Conservation (phyloP, 2,113 vertebrate genomes). For the Speoplatyrhinus poulsoni region DNA sequence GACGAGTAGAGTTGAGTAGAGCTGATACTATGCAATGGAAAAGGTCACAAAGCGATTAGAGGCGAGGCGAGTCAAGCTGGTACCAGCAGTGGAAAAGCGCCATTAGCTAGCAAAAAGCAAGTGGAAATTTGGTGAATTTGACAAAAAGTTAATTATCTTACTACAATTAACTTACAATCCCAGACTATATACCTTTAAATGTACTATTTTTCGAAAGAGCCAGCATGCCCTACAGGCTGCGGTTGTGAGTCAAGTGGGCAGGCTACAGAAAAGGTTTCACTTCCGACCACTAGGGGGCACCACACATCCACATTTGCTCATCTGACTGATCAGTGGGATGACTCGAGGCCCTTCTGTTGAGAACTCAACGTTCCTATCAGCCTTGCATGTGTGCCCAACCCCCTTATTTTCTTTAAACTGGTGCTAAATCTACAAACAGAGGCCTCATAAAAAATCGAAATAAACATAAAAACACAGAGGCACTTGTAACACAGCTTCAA, state of each 20-base stretch:
- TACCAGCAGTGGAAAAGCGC: too few species aligned
- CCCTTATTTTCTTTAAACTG: constrained; percentile 51
- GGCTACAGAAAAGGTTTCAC: constrained; percentile 12
- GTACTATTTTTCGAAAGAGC: too few species aligned
- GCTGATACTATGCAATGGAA: too few species aligned
- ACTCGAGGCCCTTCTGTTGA: constrained; percentile 77
- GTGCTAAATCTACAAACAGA: constrained; percentile 57
- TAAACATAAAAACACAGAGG: background rate
- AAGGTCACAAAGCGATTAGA: too few species aligned
- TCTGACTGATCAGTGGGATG: constrained; percentile 57
- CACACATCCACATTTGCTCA: constrained; percentile 40
- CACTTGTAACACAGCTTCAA: constrained; percentile 11
- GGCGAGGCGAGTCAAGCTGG: too few species aligned
- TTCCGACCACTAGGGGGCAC: constrained; percentile 70
- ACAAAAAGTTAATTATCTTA: too few species aligned
- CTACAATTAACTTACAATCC: too few species aligned
- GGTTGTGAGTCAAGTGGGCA: constrained; percentile 22
- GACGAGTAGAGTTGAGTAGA: too few species aligned
- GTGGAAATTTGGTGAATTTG: too few species aligned
- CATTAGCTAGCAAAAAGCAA: too few species aligned
- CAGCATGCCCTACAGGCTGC: constrained; percentile 10
- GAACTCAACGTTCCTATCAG: constrained; percentile 75
- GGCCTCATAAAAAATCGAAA: constrained; percentile 28
- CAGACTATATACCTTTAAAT: too few species aligned
- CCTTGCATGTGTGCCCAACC: constrained; percentile 69